Evolutionary conservation across 2,113 vertebrate species (phyloP).

Genomic region (Orcinus orca): DNA sequence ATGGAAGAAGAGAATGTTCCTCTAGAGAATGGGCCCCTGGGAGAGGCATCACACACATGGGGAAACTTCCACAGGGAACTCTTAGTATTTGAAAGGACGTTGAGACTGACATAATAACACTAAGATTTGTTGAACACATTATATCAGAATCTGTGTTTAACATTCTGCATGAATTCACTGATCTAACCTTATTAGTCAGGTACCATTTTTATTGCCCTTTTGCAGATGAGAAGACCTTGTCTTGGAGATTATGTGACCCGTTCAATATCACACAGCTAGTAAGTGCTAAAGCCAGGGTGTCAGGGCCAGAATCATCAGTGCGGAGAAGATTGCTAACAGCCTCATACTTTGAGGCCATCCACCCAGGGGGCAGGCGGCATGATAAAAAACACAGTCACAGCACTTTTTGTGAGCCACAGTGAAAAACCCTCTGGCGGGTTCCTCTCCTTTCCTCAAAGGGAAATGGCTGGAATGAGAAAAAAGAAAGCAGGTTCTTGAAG

Average conservation of each 20-base stretch:
- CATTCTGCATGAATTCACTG: neutral
- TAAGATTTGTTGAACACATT: neutral
- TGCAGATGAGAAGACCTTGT: neutral
- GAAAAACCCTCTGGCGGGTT: neutral
- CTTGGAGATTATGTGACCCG: neutral
- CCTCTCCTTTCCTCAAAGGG: neutral
- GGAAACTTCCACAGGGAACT: neutral
- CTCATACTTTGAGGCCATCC: neutral
- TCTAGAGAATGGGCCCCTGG: neutral
- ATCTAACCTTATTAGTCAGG: neutral
- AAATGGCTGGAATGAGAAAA: neutral
- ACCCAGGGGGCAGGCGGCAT: rapidly evolving
- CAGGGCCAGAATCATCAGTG: neutral
- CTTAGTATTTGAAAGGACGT: neutral
- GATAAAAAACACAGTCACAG: neutral
- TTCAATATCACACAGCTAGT: neutral
- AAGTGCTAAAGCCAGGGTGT: neutral
- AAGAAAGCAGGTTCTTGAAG: neutral
- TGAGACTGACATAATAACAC: neutral
- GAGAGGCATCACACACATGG: neutral
- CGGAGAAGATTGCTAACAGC: neutral
- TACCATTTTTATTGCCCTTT: neutral
- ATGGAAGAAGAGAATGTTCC: neutral
- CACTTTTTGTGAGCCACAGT: neutral
- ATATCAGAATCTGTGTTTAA: neutral